Percentiles rank a stretch among this genome's conserved stretches.
These are phyloP conservation scores for Amphipyra berbera DNA, from an alignment of 2,888 invertebrate genomes.

Conservation along the genomic window DNA sequence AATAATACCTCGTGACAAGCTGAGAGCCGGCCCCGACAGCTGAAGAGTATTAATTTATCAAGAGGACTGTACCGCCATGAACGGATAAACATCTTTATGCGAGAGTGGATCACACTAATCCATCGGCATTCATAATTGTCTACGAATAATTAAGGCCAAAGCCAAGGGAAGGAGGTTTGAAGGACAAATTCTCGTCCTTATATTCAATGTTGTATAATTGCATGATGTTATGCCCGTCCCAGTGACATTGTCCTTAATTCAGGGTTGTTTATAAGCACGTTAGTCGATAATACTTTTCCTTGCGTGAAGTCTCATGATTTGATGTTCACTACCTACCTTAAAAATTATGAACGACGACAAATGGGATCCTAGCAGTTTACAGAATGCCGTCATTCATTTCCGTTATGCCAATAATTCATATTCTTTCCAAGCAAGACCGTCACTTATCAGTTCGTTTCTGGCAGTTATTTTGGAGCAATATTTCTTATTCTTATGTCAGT, in stretches of 20 bases:
- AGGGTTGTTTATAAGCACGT: slow-evolving; percentile 25
- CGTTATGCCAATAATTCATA: slow-evolving; percentile 14
- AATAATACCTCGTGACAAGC: slow-evolving; percentile 51
- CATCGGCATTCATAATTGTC: slow-evolving; percentile 25
- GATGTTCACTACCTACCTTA: too few relatives aligned
- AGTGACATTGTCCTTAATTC: slow-evolving; percentile 26
- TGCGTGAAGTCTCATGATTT: background rate
- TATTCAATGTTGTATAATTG: slow-evolving; percentile 14
- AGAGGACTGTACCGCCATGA: slow-evolving; percentile 39
- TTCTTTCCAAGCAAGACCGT: slow-evolving; percentile 3
- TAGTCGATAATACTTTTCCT: slow-evolving; percentile 6
- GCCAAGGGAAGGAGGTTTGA: slow-evolving; percentile 7
- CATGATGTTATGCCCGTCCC: slow-evolving; percentile 6
- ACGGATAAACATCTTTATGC: slow-evolving; percentile 32
- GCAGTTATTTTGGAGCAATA: background rate
- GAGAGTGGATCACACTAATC: slow-evolving; percentile 54
- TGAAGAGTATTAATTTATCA: slow-evolving; percentile 59
- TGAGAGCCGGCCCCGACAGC: slow-evolving; percentile 49
- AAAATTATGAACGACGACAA: too few relatives aligned
- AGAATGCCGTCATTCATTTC: slow-evolving; percentile 9
- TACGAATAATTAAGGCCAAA: slow-evolving; percentile 12
- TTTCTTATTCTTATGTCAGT: background rate
- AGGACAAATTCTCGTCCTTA: slow-evolving; percentile 13
- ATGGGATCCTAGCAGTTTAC: too few relatives aligned
- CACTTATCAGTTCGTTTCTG: slow-evolving; percentile 16